These are phyloP conservation scores for Amazona vittata DNA, from an alignment of 2,113 vertebrate species.

Conservation along the genomic window DNA sequence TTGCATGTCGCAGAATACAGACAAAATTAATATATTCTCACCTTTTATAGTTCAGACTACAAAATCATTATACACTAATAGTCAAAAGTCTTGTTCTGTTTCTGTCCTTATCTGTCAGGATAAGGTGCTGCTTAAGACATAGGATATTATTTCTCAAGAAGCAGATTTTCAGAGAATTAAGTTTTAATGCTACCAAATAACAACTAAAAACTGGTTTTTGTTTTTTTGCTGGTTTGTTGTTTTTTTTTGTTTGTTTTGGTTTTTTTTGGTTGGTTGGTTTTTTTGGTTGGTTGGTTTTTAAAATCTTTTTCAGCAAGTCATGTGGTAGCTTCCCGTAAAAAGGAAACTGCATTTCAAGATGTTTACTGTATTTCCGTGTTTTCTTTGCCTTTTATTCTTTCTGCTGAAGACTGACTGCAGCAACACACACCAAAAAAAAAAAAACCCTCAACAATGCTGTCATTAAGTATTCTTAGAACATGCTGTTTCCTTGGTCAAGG, in stretches of 20 bases:
- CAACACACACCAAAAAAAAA: neutral
- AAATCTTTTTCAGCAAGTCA: conserved; percentile 42
- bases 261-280: neutral
- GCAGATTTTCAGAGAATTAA: neutral
- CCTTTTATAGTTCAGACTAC: neutral
- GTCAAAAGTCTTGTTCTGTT: neutral
- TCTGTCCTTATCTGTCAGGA: neutral
- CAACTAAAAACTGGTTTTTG: neutral
- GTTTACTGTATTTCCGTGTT: conserved; percentile 51
- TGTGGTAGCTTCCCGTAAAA: conserved; percentile 1
- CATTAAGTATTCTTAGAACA: conserved; percentile 64
- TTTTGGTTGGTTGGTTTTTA: neutral
- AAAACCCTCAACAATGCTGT: conserved; percentile 7
- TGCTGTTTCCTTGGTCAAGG: conserved; percentile 19
- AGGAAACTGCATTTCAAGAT: conserved; percentile 58
- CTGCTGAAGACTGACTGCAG: neutral
- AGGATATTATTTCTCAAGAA: neutral
- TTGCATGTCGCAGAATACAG: neutral
- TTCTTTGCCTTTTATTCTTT: conserved; percentile 29
- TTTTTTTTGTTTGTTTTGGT: no score
- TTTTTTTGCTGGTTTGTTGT: neutral
- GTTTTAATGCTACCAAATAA: neutral
- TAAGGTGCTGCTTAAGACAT: neutral
- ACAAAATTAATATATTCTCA: neutral
- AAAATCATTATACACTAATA: neutral